These are phyloP conservation scores for Neopelma chrysocephalum DNA, from an alignment of 2,797 vertebrate species.

Conservation along the genomic window DNA sequence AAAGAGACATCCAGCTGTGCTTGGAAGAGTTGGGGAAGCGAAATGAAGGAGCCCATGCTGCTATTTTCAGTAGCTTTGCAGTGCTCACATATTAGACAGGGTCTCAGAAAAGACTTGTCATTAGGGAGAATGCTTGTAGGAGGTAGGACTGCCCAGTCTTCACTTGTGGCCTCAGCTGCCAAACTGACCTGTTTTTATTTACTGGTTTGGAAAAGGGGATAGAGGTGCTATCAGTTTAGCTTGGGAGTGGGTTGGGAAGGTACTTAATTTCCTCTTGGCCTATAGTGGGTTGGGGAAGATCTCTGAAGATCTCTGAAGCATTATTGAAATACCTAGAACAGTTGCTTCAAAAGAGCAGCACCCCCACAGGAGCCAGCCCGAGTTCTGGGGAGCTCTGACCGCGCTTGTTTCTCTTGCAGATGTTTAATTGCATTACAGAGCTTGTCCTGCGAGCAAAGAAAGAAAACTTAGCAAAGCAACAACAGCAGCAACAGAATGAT, in stretches of 20 bases:
- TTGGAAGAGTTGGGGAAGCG: neutral
- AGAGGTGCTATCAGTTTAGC: neutral
- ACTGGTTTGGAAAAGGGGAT: neutral
- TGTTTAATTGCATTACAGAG: slow-evolving; percentile 99
- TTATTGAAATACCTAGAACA: neutral
- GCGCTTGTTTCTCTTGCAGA: slow-evolving; percentile 78
- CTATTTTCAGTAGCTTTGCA: neutral
- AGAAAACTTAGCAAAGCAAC: slow-evolving; percentile 95
- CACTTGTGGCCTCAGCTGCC: neutral
- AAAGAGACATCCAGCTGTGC: neutral
- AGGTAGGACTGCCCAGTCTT: neutral
- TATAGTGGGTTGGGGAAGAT: neutral
- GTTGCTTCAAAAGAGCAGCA: neutral
- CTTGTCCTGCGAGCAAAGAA: slow-evolving; percentile 97
- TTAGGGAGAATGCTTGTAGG: neutral
- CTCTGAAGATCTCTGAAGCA: neutral
- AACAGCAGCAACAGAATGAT: slow-evolving; percentile 97
- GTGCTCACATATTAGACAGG: neutral
- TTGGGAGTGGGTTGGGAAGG: neutral
- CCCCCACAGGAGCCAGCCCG: neutral
- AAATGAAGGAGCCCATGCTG: neutral
- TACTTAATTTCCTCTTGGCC: neutral
- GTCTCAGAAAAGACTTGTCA: neutral
- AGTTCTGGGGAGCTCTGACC: neutral
- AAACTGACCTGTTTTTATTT: neutral